phyloP scores from a whole-genome alignment of 2,113 vertebrate species.

The Nerophis ophidion region DNA sequence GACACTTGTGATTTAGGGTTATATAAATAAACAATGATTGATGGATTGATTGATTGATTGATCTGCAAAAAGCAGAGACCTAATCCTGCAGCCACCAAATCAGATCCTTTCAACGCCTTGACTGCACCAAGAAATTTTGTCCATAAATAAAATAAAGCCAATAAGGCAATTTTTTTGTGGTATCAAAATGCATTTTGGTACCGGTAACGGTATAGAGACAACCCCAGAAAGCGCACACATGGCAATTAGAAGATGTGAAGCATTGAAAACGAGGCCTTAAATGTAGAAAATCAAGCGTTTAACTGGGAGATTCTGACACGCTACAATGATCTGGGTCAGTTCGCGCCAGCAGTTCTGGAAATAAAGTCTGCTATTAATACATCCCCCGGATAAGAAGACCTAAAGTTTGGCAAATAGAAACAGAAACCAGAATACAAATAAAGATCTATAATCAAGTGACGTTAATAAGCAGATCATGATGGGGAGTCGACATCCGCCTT shows the following conservation, averaged over 20 bases:
- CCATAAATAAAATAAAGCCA: no score
- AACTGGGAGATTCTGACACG: slow-evolving; percentile 3
- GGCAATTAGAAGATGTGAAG: slow-evolving; percentile 12
- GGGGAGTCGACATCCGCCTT: slow-evolving; percentile 3
- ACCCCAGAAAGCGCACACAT: no score
- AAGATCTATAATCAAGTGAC: slow-evolving; percentile 1
- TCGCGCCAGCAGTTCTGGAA: slow-evolving; percentile 25
- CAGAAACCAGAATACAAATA: background rate
- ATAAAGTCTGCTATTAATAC: slow-evolving; percentile 25
- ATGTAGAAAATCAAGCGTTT: slow-evolving; percentile 4
- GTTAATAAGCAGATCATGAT: slow-evolving; percentile 30
- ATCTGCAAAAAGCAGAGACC: no score
- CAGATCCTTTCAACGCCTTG: no score
- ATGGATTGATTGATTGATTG: no score
- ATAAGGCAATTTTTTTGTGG: no score
- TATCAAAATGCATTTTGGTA: no score
- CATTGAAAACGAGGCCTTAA: background rate
- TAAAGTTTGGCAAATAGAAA: slow-evolving; percentile 6
- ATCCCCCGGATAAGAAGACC: background rate
- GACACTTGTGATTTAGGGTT: no score
- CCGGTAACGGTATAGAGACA: no score
- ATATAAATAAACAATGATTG: no score
- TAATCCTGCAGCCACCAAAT: no score
- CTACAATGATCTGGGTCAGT: background rate
- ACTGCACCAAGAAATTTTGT: no score